Evolutionary conservation across 2,113 vertebrate species (phyloP).

Genomic region (Vireo altiloquus): DNA sequence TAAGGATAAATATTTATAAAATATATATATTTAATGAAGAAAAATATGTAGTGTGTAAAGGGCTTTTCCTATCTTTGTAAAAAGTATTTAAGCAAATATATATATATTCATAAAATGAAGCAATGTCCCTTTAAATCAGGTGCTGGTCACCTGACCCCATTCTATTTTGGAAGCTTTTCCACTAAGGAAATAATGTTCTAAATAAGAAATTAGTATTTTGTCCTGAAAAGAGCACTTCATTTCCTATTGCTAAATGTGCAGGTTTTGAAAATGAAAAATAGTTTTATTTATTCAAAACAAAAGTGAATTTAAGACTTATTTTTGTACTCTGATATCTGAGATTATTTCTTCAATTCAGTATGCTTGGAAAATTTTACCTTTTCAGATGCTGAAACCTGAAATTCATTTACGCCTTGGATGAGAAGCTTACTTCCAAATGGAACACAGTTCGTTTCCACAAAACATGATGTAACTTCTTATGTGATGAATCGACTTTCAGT

Average conservation of each 20-base stretch:
- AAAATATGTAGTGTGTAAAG: neutral
- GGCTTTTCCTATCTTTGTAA: neutral
- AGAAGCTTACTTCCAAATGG: neutral
- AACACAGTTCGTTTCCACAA: neutral
- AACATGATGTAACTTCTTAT: neutral
- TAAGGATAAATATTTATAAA: neutral
- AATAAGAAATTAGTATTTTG: neutral
- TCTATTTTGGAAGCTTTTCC: neutral
- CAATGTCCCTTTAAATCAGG: neutral
- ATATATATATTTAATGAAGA: neutral
- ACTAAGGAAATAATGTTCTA: neutral
- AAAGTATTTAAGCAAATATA: neutral
- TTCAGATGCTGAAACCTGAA: neutral
- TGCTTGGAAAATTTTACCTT: neutral
- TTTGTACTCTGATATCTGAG: neutral
- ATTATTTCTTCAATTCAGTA: neutral
- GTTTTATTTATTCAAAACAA: neutral
- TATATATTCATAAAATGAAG: neutral
- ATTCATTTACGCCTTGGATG: neutral
- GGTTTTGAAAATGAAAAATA: neutral
- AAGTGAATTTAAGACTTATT: neutral
- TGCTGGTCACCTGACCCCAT: neutral
- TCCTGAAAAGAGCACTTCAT: neutral
- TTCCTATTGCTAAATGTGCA: neutral
- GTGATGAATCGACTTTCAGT: slow-evolving; percentile 29